Evolutionary conservation across 2,797 vertebrate species (phyloP), one percentile per base, ranked within the genome.

Genomic region (Notolabrus celidotus): DNA sequence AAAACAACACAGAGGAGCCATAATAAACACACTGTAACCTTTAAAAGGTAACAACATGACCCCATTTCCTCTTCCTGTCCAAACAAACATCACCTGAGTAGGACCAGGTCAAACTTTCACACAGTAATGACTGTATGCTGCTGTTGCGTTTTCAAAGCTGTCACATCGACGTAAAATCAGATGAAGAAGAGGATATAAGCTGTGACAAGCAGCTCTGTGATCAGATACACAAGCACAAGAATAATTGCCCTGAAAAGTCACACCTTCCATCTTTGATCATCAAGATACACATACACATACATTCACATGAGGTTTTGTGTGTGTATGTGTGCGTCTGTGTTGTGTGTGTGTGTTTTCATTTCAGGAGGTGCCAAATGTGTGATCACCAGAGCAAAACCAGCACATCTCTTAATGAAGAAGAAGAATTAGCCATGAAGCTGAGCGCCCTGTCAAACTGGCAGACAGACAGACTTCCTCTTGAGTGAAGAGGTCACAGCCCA

Each of bases 361-460:
- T 77, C 54, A 53, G 42, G 58, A 63, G 56, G 41, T 80, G 77
- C 78, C 69, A 82, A 89, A 77, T 74, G 79, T 93, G 88, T 94
- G 94, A 94, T 94, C 92, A 93, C 49, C 79, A 88, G 93, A 77
- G 93, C 92, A 89, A 91, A 87, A 85, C 87, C 67, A 68, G 67
- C 19, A 85, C 65, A 78, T 77, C 79, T 67, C 73, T 84, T 88
- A 89, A 93, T 88, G 80, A 93, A 92, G 87, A 93, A 92, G 87
- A 89, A 84, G 29, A 89, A 85, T 84, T 79, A 77, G 66, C 39
- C 45, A 84, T 47, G 42, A 83, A 79, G 78, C 72, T 57, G 57
- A 78, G 67, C 53, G 10, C 47, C 71, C 71, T 74, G 80, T 84
- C 75, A 85, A 72, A 83, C 72, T 16, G 68, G 76, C 67, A 71